Evolutionary conservation across 2,888 invertebrate genomes (phyloP), one percentile per base, ranked within the genome.

Genomic region (Phaedon cochleariae): DNA sequence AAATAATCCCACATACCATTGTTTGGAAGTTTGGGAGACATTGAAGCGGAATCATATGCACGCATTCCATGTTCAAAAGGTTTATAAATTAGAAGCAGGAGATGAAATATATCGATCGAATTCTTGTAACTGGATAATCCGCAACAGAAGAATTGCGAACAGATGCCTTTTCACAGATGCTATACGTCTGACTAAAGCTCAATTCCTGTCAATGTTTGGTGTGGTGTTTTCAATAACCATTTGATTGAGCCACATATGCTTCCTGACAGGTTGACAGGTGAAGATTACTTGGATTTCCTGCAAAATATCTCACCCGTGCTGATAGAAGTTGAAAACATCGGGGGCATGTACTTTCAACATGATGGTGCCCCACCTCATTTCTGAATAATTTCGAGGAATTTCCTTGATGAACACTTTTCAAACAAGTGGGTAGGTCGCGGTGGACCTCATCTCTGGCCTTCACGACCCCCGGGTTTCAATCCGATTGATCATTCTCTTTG

Each of bases 281-380:
- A n/a, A n/a, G n/a, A n/a, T n/a, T n/a, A n/a, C n/a, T n/a, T n/a
- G 53, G 51, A 67, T 15, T 73, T 73, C 62, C 62, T 74, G 41
- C 58, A 62, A 61, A 54, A 55, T 17, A 45, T 34, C 18, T 41
- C 66, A n/a, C 55, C 52, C 17, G 65, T 54, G 41, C 29, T 66
- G 68, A 65, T 37, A 53, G 59, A 21, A 59, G 54, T n/a, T 3
- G 26, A 59, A 1, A 10, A 37, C 22, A 26, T 46, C n/a, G n/a
- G n/a, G n/a, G n/a, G n/a, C n/a, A n/a, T n/a, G n/a, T n/a, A n/a
- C n/a, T n/a, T n/a, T n/a, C n/a, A n/a, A n/a, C n/a, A n/a, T n/a
- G n/a, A n/a, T n/a, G n/a, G n/a, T n/a, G n/a, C n/a, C n/a, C n/a
- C 17, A 18, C 59, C 72, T 1, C 72, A 71, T 52, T 72, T 61